phyloP scores from a whole-genome alignment of 2,888 invertebrate species.

The Xestia sexstrigata region DNA sequence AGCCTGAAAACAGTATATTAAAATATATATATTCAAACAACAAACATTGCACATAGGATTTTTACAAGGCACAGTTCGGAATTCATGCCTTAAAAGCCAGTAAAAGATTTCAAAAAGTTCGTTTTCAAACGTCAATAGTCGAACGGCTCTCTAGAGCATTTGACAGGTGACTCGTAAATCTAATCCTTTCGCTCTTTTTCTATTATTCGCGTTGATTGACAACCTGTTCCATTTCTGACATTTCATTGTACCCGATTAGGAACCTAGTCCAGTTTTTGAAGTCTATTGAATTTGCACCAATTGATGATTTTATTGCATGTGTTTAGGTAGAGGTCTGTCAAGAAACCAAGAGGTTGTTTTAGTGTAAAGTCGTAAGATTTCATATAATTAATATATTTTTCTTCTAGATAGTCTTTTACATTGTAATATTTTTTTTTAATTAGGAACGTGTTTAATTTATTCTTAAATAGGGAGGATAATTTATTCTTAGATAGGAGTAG shows the following conservation, averaged over 20 bases:
- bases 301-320: not conserved
- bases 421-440: too few species aligned
- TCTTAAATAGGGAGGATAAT: too few species aligned
- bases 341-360: not conserved
- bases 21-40: too few species aligned
- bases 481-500: too few species aligned
- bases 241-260: conserved; percentile 57
- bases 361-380: not conserved
- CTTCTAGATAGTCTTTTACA: too few species aligned
- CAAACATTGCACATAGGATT: not conserved
- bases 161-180: conserved; percentile 57
- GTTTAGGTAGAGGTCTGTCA: not conserved
- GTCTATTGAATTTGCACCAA: conserved; percentile 4
- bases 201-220: conserved; percentile 60
- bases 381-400: not conserved
- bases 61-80: not conserved
- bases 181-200: conserved; percentile 52
- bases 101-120: conserved; percentile 16
- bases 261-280: conserved; percentile 46
- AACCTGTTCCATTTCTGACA: conserved; percentile 60
- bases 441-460: too few species aligned
- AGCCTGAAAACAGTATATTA: not conserved
- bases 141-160: conserved; percentile 13
- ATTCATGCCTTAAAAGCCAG: not conserved
- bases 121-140: conserved; percentile 37